phyloP scores from a whole-genome alignment of 2,888 invertebrate genomes.

The Cephus pulcher region DNA sequence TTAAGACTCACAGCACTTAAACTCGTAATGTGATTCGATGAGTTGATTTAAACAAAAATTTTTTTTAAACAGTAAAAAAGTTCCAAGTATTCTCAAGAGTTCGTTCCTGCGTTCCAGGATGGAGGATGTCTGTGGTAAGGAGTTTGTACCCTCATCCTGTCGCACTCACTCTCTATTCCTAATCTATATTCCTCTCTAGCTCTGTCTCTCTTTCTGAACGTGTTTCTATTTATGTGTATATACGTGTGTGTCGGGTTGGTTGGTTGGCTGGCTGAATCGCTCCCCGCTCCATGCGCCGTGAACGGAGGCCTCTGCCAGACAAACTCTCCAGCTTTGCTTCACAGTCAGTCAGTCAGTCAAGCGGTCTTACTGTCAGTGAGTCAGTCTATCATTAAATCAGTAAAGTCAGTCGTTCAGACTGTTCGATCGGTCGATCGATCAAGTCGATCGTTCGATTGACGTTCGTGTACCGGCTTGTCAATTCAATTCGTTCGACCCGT shows the following conservation, averaged over 20 bases:
- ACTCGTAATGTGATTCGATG: too few relatives aligned
- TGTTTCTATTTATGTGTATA: slow-evolving; percentile 6
- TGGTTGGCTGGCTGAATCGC: slow-evolving; percentile 1
- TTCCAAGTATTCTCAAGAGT: too few relatives aligned
- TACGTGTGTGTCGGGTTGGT: background rate
- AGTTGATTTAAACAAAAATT: too few relatives aligned
- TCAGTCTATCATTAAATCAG: slow-evolving; percentile 46
- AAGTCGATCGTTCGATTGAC: background rate
- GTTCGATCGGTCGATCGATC: background rate
- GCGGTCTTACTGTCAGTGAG: slow-evolving; percentile 14
- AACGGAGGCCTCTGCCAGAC: slow-evolving; percentile 46
- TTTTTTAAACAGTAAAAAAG: too few relatives aligned
- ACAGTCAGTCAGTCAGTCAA: slow-evolving; percentile 36
- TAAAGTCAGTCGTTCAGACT: slow-evolving; percentile 13
- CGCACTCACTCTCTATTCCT: too few relatives aligned
- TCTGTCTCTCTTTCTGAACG: background rate
- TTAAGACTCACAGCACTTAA: too few relatives aligned
- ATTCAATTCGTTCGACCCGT: too few relatives aligned
- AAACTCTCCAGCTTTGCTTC: slow-evolving; percentile 47
- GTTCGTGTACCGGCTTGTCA: background rate
- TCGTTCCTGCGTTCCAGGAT: too few relatives aligned
- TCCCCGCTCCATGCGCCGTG: slow-evolving; percentile 18
- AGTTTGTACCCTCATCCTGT: too few relatives aligned
- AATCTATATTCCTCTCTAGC: background rate
- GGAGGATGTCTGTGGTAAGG: too few relatives aligned